Conservation (phyloP, 2,888 invertebrate species). For the Lasioglossum zephyrum region DNA sequence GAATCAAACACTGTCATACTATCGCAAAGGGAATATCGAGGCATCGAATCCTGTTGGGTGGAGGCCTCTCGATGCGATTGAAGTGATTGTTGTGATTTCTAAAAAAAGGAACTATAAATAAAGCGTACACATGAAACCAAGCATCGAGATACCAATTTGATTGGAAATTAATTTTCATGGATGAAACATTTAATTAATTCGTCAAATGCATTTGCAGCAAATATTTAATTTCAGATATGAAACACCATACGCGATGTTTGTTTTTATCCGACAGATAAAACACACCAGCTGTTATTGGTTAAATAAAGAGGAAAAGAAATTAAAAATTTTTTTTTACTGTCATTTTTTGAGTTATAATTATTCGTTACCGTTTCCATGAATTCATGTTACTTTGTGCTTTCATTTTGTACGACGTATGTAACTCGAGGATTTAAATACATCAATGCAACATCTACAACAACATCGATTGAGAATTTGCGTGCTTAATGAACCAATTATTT, state of each 20-base stretch:
- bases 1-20: neutral
- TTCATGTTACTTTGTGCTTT: neutral
- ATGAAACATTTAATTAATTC: neutral
- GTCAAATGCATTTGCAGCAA: neutral
- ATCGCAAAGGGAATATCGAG: neutral
- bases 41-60: neutral
- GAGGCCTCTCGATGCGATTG: neutral
- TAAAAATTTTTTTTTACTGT: no score
- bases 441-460: neutral
- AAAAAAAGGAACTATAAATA: neutral
- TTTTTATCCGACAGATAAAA: neutral
- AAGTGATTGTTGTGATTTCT: neutral
- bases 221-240: neutral
- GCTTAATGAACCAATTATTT: no score
- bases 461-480: no score
- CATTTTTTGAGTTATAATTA: neutral
- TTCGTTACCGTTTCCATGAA: neutral
- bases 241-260: neutral
- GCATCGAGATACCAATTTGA: neutral
- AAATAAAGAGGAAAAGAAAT: neutral
- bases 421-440: neutral
- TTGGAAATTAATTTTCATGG: neutral
- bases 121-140: neutral
- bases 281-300: neutral
- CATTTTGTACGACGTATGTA: neutral